phyloP scores from a whole-genome alignment of 1,140 invertebrate species.

The Sinonovacula constricta region DNA sequence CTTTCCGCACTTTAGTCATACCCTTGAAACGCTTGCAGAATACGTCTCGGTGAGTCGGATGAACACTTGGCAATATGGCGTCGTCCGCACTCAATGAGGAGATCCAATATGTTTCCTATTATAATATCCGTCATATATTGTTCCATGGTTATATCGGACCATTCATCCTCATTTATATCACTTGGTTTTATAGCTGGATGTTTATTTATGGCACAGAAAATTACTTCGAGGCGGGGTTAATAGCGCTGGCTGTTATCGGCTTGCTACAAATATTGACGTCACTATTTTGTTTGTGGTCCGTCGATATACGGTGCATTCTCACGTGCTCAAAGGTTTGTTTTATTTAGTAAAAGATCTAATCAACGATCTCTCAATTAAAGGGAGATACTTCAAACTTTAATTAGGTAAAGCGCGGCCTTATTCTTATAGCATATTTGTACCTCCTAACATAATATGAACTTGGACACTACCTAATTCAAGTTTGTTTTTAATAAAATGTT shows the following conservation, averaged over 20 bases:
- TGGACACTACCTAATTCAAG: too few relatives aligned
- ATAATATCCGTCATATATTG: constrained; percentile 82
- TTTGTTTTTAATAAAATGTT: too few relatives aligned
- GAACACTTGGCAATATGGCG: constrained; percentile 59
- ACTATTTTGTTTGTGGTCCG: constrained; percentile 98
- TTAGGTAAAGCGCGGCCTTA: too few relatives aligned
- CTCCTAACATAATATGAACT: too few relatives aligned
- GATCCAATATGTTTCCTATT: constrained; percentile 73
- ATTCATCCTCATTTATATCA: constrained; percentile 84
- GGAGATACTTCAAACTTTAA: too few relatives aligned
- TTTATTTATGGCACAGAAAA: constrained; percentile 86
- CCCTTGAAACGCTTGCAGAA: too few relatives aligned
- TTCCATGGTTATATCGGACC: constrained; percentile 89
- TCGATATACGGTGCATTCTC: constrained; percentile 92
- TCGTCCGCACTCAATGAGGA: constrained; percentile 71
- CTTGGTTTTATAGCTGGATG: constrained; percentile 93
- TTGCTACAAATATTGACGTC: constrained; percentile 93
- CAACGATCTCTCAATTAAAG: too few relatives aligned
- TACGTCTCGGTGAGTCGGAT: background rate
- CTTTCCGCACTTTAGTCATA: too few relatives aligned
- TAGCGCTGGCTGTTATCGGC: constrained; percentile 90
- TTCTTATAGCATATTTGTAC: too few relatives aligned
- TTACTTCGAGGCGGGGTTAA: constrained; percentile 94
- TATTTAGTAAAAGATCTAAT: too few relatives aligned
- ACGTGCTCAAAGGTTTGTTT: constrained; percentile 89